These are phyloP conservation scores for Columba guinea DNA, from an alignment of 2,797 vertebrate species.

Conservation along the genomic window DNA sequence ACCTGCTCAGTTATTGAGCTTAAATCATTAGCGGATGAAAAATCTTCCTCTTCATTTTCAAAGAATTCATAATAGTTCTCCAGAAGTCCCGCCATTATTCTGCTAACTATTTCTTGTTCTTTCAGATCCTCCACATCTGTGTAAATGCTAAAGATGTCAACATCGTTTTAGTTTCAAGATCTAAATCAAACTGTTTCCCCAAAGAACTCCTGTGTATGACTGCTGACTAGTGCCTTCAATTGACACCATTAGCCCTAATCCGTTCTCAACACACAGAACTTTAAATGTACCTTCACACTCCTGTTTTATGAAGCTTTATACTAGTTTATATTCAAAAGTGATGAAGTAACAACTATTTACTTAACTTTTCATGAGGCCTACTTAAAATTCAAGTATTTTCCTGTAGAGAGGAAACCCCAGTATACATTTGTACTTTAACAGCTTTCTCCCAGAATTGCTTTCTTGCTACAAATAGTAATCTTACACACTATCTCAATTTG, in stretches of 20 bases:
- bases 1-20: slow-evolving; percentile 97
- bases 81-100: slow-evolving; percentile 91
- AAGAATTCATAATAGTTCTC: slow-evolving; percentile 96
- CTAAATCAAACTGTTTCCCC: neutral
- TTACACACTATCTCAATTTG: neutral
- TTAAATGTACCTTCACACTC: neutral
- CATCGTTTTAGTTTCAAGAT: slow-evolving; percentile 4
- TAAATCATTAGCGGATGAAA: slow-evolving; percentile 94
- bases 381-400: neutral
- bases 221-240: neutral
- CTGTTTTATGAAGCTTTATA: neutral
- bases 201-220: slow-evolving; percentile 1
- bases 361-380: neutral
- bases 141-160: slow-evolving; percentile 84
- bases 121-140: slow-evolving; percentile 91
- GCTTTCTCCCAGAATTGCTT: neutral
- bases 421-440: neutral
- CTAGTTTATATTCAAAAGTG: neutral
- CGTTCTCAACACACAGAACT: neutral
- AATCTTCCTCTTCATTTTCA: slow-evolving; percentile 94
- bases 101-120: slow-evolving; percentile 93
- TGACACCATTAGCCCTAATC: neutral
- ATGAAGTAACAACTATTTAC: neutral
- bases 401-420: neutral
- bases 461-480: neutral